Evolutionary conservation across 1,140 invertebrate species (phyloP).

Genomic region (Leptinotarsa defecta): DNA sequence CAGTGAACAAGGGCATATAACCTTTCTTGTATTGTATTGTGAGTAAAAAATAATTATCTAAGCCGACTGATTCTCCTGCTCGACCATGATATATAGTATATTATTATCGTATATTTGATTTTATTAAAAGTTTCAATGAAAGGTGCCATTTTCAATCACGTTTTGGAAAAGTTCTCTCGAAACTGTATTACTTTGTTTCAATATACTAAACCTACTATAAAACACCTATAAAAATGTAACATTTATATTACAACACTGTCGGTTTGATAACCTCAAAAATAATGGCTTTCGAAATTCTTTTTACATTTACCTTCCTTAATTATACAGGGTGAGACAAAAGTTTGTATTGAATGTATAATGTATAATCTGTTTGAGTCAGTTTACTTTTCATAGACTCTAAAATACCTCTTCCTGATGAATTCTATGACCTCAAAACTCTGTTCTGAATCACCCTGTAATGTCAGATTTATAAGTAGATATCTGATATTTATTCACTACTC

Average conservation of each 20-base stretch:
- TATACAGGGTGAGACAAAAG: background rate
- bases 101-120: slow-evolving; percentile 22
- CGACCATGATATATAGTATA: slow-evolving; percentile 29
- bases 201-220: slow-evolving; percentile 41
- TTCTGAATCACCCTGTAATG: background rate
- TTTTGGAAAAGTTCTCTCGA: background rate
- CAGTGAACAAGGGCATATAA: too few species aligned
- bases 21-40: too few species aligned
- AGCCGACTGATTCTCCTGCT: too few species aligned
- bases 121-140: too few species aligned
- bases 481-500: slow-evolving; percentile 34
- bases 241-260: slow-evolving; percentile 50
- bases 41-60: too few species aligned
- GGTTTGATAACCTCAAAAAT: slow-evolving; percentile 30
- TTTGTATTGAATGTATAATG: background rate
- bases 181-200: slow-evolving; percentile 4
- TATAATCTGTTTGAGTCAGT: too few species aligned
- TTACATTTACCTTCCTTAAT: slow-evolving; percentile 38
- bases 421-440: too few species aligned
- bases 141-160: background rate
- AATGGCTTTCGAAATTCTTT: slow-evolving; percentile 39
- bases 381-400: too few species aligned
- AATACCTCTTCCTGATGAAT: too few species aligned
- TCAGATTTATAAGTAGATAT: slow-evolving; percentile 34
- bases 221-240: slow-evolving; percentile 52